Conservation (phyloP, 2,888 invertebrate species). For the Matsumyia berberina region DNA sequence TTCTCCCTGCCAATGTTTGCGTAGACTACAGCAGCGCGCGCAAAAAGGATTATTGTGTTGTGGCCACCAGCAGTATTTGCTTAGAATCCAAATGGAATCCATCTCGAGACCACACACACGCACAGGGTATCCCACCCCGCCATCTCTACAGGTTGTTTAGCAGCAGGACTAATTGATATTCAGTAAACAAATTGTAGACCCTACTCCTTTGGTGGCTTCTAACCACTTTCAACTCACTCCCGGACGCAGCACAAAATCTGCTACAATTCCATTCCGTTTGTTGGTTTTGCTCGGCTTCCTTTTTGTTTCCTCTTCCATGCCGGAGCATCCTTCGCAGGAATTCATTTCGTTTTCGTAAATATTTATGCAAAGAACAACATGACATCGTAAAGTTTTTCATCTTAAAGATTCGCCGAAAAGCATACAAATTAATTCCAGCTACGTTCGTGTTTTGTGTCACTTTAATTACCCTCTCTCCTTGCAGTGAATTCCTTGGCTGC, state of each 20-base stretch:
- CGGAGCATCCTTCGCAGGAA: conserved; percentile 39
- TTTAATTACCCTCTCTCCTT: conserved; percentile 66
- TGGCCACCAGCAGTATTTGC: conserved; percentile 54
- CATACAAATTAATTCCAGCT: conserved; percentile 72
- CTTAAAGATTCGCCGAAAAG: conserved; percentile 56
- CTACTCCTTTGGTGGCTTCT: conserved; percentile 6
- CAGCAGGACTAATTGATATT: conserved; percentile 65
- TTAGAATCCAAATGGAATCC: conserved; percentile 59
- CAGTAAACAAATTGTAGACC: conserved; percentile 59
- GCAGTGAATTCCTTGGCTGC: conserved; percentile 39
- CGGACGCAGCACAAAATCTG: background rate
- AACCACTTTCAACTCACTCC: background rate
- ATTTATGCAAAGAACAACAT: conserved; percentile 48
- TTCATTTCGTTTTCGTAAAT: conserved; percentile 67
- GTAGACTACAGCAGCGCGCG: conserved; percentile 49
- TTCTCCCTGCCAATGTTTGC: background rate
- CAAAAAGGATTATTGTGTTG: conserved; percentile 69
- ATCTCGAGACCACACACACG: conserved; percentile 27
- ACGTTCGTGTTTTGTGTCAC: conserved; percentile 58
- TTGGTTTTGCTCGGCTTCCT: conserved; percentile 21
- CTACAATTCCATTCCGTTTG: conserved; percentile 53
- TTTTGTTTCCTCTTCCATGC: conserved; percentile 1
- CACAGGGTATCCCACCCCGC: background rate
- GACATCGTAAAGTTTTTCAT: conserved; percentile 36
- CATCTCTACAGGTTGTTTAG: conserved; percentile 35